Evolutionary conservation across 53 echinoderm and acorn worm species (phyloP).

Genomic region (Patiria pectinifera): DNA sequence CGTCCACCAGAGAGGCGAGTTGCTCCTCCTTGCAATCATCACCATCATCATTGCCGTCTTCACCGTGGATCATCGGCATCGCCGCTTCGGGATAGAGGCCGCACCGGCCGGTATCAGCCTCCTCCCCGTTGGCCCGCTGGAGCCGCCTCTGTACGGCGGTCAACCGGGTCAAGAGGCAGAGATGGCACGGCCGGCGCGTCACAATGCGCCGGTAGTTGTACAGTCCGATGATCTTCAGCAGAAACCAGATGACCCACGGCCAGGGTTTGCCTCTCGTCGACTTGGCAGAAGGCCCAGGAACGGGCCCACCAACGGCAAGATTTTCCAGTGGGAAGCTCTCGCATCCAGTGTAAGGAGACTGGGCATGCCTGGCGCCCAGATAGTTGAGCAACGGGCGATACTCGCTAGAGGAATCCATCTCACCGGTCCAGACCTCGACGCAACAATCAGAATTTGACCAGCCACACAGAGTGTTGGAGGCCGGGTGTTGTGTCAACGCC

Average conservation of each 20-base stretch:
- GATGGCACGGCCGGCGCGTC: conserved; percentile 1
- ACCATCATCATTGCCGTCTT: background rate
- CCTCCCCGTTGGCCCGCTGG: background rate
- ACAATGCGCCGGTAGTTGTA: conserved; percentile 37
- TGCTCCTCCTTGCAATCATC: background rate
- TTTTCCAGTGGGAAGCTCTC: no score
- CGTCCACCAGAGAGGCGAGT: background rate
- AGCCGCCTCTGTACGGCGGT: background rate
- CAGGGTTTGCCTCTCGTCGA: background rate
- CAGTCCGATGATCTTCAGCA: conserved; percentile 32
- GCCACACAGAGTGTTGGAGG: no score
- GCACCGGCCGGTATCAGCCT: background rate
- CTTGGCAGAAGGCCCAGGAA: no score
- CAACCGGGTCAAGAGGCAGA: conserved; percentile 10
- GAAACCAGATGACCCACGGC: conserved; percentile 34
- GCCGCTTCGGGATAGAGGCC: background rate
- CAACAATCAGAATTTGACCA: no score
- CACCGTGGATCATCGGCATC: background rate
- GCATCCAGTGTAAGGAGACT: no score
- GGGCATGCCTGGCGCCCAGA: no score
- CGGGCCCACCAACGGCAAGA: no score
- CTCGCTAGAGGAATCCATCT: no score
- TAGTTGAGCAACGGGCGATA: no score
- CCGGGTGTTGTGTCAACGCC: no score
- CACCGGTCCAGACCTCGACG: no score